Base-by-base conservation (phyloP, 2,888 invertebrate genomes). In the Gandaritis pyraliata region DNA sequence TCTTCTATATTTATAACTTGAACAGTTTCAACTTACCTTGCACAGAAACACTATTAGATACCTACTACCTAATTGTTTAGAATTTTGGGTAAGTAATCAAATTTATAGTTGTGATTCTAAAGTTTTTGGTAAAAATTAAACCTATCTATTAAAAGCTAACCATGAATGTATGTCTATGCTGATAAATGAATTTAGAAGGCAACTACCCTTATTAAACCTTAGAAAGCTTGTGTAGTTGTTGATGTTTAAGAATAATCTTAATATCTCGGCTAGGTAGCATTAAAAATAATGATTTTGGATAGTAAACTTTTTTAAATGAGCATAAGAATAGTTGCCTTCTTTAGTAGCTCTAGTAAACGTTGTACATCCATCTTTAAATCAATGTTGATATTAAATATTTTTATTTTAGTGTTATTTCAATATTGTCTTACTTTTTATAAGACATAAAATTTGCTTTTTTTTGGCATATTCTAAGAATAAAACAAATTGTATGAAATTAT, bases 1-100 rank as follows among this genome's bases (percentile, higher is more conserved):
- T n/a, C n/a, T n/a, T 86, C 83, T 83, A 77, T 86, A 82, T 83
- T 78, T 82, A 77, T 74, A 57, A 47, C 53, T 57, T 85, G 82
- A 85, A 82, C 81, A 80, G 76, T 85, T 87, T 82, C 77, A 74
- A 83, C 80, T 79, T 73, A 74, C 11, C 43, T 43, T 85, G 85
- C 85, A 89, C 89, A 87, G 82, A 73, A 77, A 80, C 76, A 78
- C 73, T 77, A 77, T 73, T 50, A 53, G 49, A 62, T 48, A 57
- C 33, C 33, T 33, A 33, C 33, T 53, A 43, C 15, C 6, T 15
- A 68, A 77, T 78, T 80, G 78, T 72, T 77, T 80, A 80, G 78
- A 77, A 75, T 80, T 82, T 85, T 77, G 77, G 76, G 23, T 55
- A 23, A 23, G 43, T 78, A 74, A 81, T 78, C 72, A 68, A 82